Conservation (phyloP, 1,140 invertebrate species). For the Diabrotica undecimpunctata region DNA sequence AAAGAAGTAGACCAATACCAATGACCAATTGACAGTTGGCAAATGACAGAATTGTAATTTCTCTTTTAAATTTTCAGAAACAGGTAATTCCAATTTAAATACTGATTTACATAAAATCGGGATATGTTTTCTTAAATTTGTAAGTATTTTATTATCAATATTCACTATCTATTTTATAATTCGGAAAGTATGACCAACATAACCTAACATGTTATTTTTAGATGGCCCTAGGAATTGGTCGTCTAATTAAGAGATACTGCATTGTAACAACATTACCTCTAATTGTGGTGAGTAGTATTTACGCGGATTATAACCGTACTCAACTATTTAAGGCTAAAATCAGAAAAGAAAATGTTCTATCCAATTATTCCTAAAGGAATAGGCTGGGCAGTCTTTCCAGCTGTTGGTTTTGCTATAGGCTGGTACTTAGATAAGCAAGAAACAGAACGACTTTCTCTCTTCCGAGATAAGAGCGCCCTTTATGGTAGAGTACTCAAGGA, state of each 20-base stretch:
- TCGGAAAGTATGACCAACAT: background rate
- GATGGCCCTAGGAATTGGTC: constrained; percentile 41
- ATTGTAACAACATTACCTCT: constrained; percentile 63
- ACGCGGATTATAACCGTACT: constrained; percentile 65
- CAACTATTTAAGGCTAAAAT: constrained; percentile 61
- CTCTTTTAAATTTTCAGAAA: too few species aligned
- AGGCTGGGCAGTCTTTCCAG: constrained; percentile 50
- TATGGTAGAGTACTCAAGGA: constrained; percentile 63
- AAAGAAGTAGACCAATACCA: too few species aligned
- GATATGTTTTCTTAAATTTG: too few species aligned
- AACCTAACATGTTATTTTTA: constrained; percentile 32
- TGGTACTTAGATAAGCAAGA: constrained; percentile 63
- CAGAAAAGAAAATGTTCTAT: constrained; percentile 45
- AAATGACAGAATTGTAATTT: too few species aligned
- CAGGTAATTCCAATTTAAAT: too few species aligned
- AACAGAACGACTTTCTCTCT: constrained; percentile 63
- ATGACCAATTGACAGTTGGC: too few species aligned
- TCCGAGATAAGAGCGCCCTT: constrained; percentile 72
- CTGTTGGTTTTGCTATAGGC: constrained; percentile 57
- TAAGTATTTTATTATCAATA: too few species aligned
- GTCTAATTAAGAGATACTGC: constrained; percentile 55
- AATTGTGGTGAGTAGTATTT: constrained; percentile 56
- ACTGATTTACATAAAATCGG: too few species aligned
- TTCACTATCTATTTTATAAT: too few species aligned
- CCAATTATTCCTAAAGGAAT: constrained; percentile 44